Evolutionary conservation across 2,888 invertebrate species (phyloP), one percentile per base, ranked within the genome.

Genomic region (Mythimna lalbum): DNA sequence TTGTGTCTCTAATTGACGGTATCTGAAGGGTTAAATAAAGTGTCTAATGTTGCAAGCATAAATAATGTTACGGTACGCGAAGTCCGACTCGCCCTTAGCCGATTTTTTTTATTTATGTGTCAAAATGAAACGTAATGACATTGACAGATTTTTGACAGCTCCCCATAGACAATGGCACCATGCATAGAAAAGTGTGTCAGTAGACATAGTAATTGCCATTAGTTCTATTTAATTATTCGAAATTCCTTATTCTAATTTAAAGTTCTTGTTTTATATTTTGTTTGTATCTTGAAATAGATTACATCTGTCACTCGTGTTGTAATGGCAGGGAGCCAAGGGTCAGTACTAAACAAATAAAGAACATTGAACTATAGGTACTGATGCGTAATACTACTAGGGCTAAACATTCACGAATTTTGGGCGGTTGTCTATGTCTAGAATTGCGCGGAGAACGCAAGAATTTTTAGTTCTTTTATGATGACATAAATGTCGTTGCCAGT

Each of bases 291-390:
- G 63, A 79, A 70, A 75, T 78, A 80, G 76, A 66, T 49, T 36
- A 39, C 56, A 36, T 67, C 50, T 73, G 49, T 70, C 61, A 53
- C 33, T 21, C 17, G 33, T 31, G 27, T 36, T 61, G 50, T 49
- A 53, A 21, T 81, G 80, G 80, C 81, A 27, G 7, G 12, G 0
- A 36, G 78, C 81, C 80, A 80, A 81, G 33, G 80, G 74, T 74
- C 78, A 55, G 47, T 47, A 21, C 53, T 47, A 27, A 47, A 63
- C 23, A 36, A 60, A 61, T 61, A 60, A 39, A 36, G 55, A 59
- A 60, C 70, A 70, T 52, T 69, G 57, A 69, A 63, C 57, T 56
- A 62, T 62, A 70, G 21, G 43, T 63, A 70, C 52, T 21, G 21
- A 21, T 3, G 36, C 21, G 57, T 36, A 36, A 14, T 14, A 36